phyloP scores from a whole-genome alignment of 2,797 vertebrate species.

The Arremon brunneinucha region DNA sequence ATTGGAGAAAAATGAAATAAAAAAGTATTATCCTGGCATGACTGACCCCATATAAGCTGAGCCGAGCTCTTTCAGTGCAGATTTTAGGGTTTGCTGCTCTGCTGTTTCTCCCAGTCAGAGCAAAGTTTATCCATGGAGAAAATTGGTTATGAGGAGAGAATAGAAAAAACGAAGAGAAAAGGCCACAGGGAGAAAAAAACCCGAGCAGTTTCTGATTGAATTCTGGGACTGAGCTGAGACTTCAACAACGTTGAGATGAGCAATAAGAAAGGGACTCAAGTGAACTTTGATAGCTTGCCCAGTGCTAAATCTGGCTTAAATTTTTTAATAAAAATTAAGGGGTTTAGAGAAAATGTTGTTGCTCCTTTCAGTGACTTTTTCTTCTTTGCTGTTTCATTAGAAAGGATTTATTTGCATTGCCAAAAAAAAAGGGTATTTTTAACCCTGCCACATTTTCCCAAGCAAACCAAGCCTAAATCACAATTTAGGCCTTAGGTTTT shows the following conservation, averaged over 20 bases:
- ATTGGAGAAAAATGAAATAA: background rate
- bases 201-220: background rate
- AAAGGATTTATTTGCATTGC: background rate
- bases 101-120: background rate
- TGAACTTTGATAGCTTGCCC: background rate
- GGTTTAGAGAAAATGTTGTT: background rate
- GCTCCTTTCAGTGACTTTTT: background rate
- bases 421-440: background rate
- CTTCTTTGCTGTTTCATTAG: background rate
- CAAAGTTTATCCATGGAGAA: slow-evolving; percentile 45
- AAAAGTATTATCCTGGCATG: background rate
- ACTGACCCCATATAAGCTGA: background rate
- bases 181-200: background rate
- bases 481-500: background rate
- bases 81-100: background rate
- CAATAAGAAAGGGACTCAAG: background rate
- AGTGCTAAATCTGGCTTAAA: background rate
- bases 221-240: background rate
- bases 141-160: slow-evolving; percentile 34
- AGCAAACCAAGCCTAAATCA: background rate
- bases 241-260: background rate
- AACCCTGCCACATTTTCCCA: background rate
- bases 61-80: background rate
- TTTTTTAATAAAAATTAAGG: background rate
- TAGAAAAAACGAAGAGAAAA: background rate